Evolutionary conservation across 2,888 invertebrate species (phyloP), one percentile per base, ranked within the genome.

Genomic region (Lordiphosa fenestrarum): DNA sequence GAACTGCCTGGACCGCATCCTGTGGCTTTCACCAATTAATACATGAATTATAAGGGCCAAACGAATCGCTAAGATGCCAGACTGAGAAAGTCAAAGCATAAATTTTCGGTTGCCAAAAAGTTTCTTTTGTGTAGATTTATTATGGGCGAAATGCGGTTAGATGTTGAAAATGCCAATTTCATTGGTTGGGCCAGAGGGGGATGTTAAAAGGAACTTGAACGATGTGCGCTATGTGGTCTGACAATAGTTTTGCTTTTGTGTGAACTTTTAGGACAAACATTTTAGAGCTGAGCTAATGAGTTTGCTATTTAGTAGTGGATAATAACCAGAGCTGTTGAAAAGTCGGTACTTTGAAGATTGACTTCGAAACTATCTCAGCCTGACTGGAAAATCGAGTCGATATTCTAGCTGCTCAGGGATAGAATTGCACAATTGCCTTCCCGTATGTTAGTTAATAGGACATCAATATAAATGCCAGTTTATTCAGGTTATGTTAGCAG

Each of bases 1-100:
- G 33, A 35, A 37, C 57, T 53, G 41, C 35, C 37, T 3, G 25
- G 13, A 9, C 37, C 42, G 37, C 5, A 15, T 53, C 56, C 61
- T 66, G 63, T 67, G 75, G 53, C 66, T 72, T 71, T 82, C 58
- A 83, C 80, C 80, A 81, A 84, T 81, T 80, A 80, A 80, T 84
- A 73, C 66, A 70, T 84, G 75, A 80, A 67, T 84, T 81, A 81
- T 82, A 84, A 75, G 73, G 30, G 65, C 58, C 36, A 50, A 75
- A 73, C 78, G 77, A 82, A 68, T 70, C 73, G 73, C 58, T 52
- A 81, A 81, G 62, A 54, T 61, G 61, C 50, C 51, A 47, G 33
- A 39, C 50, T 48, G 53, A 44, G 15, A 13, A 52, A 68, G 57
- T 56, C 55, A 60, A 80, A 69, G 66, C 84, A 78, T 78, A 78